These are phyloP conservation scores for Acronicta psi DNA, from an alignment of 2,888 invertebrate genomes.

Conservation along the genomic window DNA sequence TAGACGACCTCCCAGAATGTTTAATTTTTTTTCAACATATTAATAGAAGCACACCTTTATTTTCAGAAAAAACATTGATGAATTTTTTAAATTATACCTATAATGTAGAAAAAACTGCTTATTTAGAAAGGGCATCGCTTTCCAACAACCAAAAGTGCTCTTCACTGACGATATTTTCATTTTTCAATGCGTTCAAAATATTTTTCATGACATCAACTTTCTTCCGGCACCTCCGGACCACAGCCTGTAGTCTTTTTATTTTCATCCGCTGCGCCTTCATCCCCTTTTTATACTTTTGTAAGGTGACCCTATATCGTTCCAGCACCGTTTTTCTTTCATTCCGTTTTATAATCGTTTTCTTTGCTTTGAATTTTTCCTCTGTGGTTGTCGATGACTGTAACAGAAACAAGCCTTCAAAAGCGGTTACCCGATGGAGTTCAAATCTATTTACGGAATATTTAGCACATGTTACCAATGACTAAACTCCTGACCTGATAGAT, in stretches of 20 bases:
- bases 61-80: not conserved
- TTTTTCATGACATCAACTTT: constrained; percentile 17
- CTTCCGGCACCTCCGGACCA: constrained; percentile 24
- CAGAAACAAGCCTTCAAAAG: not conserved
- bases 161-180: constrained; percentile 30
- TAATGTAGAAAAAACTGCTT: not conserved
- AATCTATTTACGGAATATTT: too few species aligned
- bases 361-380: not conserved
- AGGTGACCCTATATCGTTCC: constrained; percentile 18
- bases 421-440: too few species aligned
- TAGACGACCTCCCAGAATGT: too few species aligned
- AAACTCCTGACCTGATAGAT: too few species aligned
- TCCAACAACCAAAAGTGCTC: constrained; percentile 39
- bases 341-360: constrained; percentile 11
- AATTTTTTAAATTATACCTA: too few species aligned
- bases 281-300: constrained; percentile 27
- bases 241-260: constrained; percentile 26
- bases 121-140: constrained; percentile 12
- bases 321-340: constrained; percentile 6
- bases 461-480: too few species aligned
- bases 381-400: constrained; percentile 11
- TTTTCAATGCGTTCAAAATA: constrained; percentile 28
- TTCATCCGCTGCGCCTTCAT: constrained; percentile 19
- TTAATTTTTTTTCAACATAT: too few species aligned
- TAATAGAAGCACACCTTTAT: too few species aligned